phyloP scores from a whole-genome alignment of 2,113 vertebrate genomes.

The Campylorhamphus procurvoides region DNA sequence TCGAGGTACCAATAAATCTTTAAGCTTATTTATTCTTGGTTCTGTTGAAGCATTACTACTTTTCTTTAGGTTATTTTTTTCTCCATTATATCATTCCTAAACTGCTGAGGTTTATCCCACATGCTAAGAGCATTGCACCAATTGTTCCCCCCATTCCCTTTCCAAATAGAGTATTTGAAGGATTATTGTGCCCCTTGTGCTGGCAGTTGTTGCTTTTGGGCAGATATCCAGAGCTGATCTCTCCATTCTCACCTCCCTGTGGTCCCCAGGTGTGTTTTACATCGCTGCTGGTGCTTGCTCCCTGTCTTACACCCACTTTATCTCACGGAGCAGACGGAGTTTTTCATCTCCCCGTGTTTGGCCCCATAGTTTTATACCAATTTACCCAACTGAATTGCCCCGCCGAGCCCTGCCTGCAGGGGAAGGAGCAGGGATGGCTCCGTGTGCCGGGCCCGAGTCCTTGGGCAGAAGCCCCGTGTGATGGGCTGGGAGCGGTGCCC shows the following conservation, averaged over 20 bases:
- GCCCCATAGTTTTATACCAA: background rate
- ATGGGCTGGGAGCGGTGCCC: background rate
- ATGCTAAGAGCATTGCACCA: background rate
- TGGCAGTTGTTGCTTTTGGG: background rate
- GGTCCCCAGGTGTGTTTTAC: background rate
- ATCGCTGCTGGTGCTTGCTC: background rate
- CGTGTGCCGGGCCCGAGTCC: background rate
- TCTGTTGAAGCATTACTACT: background rate
- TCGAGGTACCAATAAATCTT: background rate
- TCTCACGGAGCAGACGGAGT: background rate
- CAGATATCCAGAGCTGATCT: background rate
- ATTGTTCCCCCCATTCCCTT: background rate
- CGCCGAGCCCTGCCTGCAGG: background rate
- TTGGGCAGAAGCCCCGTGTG: background rate
- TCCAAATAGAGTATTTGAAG: background rate
- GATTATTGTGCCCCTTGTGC: background rate
- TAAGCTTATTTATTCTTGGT: background rate
- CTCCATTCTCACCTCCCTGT: background rate
- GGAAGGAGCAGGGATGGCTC: background rate
- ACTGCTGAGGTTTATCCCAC: background rate
- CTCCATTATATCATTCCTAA: background rate
- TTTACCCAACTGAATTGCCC: background rate
- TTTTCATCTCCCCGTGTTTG: background rate
- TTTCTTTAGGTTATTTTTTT: background rate
- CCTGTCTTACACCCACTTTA: fast-evolving